Evolutionary conservation across 2,113 vertebrate species (phyloP).

Genomic region (Vulpes lagopus): DNA sequence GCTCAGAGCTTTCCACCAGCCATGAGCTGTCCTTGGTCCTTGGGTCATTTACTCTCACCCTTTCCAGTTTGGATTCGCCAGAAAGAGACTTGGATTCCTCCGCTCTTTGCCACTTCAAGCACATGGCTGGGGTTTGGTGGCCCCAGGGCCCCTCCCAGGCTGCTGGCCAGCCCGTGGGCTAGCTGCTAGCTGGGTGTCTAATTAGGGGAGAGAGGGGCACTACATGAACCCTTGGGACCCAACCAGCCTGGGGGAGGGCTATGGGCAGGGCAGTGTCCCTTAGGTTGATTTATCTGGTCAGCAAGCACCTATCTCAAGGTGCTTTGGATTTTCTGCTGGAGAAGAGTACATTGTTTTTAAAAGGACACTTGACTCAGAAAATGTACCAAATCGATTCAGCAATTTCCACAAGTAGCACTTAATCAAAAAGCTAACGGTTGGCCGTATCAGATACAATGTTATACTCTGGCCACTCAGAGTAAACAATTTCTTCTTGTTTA

Average conservation of each 20-base stretch:
- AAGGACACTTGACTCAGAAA: conserved; percentile 46
- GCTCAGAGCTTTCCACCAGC: background rate
- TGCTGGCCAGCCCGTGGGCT: background rate
- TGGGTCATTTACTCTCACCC: background rate
- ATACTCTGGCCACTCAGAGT: background rate
- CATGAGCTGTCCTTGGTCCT: background rate
- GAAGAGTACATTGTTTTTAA: background rate
- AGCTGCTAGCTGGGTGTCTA: background rate
- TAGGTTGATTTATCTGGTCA: background rate
- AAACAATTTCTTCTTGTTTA: background rate
- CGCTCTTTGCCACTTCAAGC: background rate
- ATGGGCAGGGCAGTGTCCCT: background rate
- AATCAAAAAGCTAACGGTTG: background rate
- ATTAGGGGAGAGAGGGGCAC: background rate
- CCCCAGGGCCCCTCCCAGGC: background rate
- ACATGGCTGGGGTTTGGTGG: background rate
- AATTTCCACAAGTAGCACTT: conserved; percentile 23
- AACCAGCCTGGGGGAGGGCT: background rate
- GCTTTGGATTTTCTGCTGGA: background rate
- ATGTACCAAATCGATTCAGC: background rate
- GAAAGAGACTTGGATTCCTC: background rate
- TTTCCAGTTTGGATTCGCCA: background rate
- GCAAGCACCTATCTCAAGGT: background rate
- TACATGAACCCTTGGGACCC: background rate
- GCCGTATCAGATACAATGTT: background rate